Evolutionary conservation across 2,797 vertebrate species (phyloP).

Genomic region (Myiothlypis coronata): DNA sequence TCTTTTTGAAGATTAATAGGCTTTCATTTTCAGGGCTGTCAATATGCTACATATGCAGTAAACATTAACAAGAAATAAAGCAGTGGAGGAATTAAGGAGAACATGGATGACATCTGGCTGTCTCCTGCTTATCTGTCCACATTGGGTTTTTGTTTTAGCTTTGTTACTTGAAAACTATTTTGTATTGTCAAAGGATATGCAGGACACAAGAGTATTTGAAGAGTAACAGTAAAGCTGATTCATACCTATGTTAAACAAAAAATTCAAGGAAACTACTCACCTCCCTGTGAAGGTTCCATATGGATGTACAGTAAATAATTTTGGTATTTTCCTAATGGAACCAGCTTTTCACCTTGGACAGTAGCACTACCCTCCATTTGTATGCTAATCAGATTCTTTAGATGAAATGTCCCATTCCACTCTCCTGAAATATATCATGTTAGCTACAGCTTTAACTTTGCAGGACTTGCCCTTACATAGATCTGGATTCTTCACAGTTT

Average conservation of each 20-base stretch:
- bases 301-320: background rate
- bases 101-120: background rate
- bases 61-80: background rate
- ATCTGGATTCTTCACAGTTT: background rate
- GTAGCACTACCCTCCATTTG: background rate
- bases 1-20: background rate
- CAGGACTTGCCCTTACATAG: background rate
- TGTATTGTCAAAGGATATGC: background rate
- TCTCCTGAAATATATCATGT: background rate
- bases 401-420: background rate
- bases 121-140: background rate
- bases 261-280: background rate
- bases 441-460: background rate
- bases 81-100: background rate
- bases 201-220: background rate
- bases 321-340: background rate
- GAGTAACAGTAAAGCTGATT: background rate
- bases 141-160: background rate
- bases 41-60: background rate
- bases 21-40: background rate
- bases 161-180: background rate
- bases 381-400: background rate
- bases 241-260: background rate
- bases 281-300: background rate
- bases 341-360: background rate